phyloP scores from a whole-genome alignment of 1,140 invertebrate genomes.

The Berghia stephanieae region DNA sequence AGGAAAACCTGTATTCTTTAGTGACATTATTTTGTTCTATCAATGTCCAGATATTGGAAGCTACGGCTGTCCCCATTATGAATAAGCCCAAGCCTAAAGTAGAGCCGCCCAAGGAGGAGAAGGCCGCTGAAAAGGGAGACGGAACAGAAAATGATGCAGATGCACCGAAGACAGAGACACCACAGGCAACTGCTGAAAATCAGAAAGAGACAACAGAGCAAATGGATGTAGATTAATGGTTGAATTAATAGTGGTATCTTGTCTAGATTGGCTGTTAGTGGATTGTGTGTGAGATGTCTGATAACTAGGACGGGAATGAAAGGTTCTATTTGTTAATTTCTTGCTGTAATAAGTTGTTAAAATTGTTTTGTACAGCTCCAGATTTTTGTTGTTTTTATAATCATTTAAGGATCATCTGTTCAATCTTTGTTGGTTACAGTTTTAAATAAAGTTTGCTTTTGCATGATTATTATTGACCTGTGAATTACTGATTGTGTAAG shows the following conservation, averaged over 20 bases:
- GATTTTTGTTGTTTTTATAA: not conserved
- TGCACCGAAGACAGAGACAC: not conserved
- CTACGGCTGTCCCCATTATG: slow-evolving; percentile 76
- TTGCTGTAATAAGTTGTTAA: not conserved
- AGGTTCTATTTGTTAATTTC: not conserved
- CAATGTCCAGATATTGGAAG: slow-evolving; percentile 78
- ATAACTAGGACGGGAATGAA: not conserved
- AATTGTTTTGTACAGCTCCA: not conserved
- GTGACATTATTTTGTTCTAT: too few species aligned
- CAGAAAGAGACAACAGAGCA: slow-evolving; percentile 40
- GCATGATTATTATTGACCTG: too few species aligned
- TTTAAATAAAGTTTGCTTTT: too few species aligned
- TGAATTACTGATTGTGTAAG: too few species aligned
- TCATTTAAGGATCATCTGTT: too few species aligned
- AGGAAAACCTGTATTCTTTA: too few species aligned
- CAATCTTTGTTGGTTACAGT: too few species aligned
- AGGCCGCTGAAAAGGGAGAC: slow-evolving; percentile 24
- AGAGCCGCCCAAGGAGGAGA: slow-evolving; percentile 65
- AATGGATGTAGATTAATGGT: slow-evolving; percentile 57
- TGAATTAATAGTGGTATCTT: slow-evolving; percentile 3
- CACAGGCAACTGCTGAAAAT: slow-evolving; percentile 5
- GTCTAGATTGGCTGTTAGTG: not conserved
- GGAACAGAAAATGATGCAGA: slow-evolving; percentile 28
- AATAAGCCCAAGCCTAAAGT: slow-evolving; percentile 91
- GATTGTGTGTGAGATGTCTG: not conserved